Evolutionary conservation across 2,888 invertebrate species (phyloP).

Genomic region (Neuroscelio doddi): DNA sequence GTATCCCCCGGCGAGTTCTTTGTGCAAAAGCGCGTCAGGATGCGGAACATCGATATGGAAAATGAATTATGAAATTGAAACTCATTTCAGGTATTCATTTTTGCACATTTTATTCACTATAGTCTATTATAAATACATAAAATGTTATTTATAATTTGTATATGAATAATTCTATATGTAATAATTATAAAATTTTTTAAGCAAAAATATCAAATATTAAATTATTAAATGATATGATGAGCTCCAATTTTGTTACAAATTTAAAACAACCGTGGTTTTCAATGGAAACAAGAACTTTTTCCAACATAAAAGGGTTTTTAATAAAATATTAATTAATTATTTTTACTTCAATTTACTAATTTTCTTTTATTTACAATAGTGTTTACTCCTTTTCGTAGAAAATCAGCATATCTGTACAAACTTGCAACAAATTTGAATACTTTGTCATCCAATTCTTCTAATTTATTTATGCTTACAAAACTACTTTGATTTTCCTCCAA

Average conservation of each 20-base stretch:
- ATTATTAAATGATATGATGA: too few species aligned
- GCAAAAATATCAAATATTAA: too few species aligned
- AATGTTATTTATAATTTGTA: too few species aligned
- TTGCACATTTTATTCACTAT: too few species aligned
- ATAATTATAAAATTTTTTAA: too few species aligned
- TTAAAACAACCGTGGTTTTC: too few species aligned
- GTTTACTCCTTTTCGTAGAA: neutral
- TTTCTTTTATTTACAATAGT: conserved; percentile 3
- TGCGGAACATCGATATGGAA: neutral
- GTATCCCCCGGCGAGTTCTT: neutral
- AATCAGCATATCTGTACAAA: conserved; percentile 4
- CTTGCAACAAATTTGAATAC: conserved; percentile 2
- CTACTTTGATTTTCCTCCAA: neutral
- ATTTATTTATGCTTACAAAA: neutral
- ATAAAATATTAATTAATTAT: conserved; percentile 34
- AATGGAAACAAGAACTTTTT: too few species aligned
- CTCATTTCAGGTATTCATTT: too few species aligned
- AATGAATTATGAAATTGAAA: neutral
- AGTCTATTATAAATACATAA: too few species aligned
- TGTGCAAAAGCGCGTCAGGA: neutral
- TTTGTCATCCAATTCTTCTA: neutral
- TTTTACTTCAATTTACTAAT: too few species aligned
- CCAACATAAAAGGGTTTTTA: conserved; percentile 34
- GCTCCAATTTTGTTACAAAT: too few species aligned
- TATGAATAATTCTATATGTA: too few species aligned